Evolutionary conservation across 2,113 vertebrate genomes (phyloP).

Genomic region (Mastomys coucha): DNA sequence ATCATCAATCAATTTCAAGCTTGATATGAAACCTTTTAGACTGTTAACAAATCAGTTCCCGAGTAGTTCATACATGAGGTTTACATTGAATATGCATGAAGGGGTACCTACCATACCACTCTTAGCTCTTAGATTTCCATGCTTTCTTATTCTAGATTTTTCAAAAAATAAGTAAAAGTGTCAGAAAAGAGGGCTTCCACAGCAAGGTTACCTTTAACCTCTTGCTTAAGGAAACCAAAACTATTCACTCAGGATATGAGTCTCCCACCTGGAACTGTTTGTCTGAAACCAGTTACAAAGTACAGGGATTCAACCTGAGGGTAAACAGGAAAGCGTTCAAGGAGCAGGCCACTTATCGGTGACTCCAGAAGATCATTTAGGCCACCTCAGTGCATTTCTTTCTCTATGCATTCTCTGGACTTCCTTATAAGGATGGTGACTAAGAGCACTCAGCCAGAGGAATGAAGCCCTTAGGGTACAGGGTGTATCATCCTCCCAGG

Average conservation of each 20-base stretch:
- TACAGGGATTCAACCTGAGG: background rate
- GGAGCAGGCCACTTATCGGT: background rate
- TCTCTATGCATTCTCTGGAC: background rate
- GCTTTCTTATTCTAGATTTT: slow-evolving; percentile 34
- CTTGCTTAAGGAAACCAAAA: background rate
- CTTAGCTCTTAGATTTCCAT: slow-evolving; percentile 20
- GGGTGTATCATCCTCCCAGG: background rate
- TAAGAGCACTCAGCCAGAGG: background rate
- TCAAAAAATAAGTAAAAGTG: background rate
- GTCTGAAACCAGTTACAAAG: background rate
- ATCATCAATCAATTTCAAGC: background rate
- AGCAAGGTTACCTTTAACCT: background rate
- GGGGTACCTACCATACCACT: background rate
- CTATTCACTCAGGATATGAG: background rate
- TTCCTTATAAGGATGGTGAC: slow-evolving; percentile 1
- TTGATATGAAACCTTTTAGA: background rate
- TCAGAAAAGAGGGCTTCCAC: slow-evolving; percentile 15
- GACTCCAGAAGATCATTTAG: background rate
- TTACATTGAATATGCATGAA: background rate
- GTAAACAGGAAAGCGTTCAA: slow-evolving; percentile 26
- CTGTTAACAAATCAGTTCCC: slow-evolving; percentile 25
- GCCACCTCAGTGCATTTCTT: background rate
- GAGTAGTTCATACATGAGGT: background rate
- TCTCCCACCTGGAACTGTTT: slow-evolving; percentile 43
- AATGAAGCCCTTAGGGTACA: background rate